Evolutionary conservation across 64 coral and sea anemone genomes (phyloP).

Genomic region (Montipora sp.): DNA sequence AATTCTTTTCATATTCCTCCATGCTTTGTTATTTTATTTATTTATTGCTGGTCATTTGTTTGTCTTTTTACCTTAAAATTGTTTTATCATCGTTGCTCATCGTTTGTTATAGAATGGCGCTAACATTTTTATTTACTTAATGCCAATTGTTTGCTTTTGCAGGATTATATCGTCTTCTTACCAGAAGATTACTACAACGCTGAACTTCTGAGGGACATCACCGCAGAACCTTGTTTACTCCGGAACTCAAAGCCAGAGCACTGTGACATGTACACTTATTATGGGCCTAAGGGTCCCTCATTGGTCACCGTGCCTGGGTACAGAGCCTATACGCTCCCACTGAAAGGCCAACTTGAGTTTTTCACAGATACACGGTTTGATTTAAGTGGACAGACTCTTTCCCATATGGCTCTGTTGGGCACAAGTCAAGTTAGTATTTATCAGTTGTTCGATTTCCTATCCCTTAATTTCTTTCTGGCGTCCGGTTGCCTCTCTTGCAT

Average conservation of each 20-base stretch:
- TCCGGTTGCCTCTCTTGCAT: no score
- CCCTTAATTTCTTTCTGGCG: no score
- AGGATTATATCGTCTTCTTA: constrained; percentile 70
- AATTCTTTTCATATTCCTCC: no score
- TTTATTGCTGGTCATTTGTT: background rate
- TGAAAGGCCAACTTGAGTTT: background rate
- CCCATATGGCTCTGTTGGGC: constrained; percentile 15
- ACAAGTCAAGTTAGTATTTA: constrained; percentile 17
- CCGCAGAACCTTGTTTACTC: constrained; percentile 31
- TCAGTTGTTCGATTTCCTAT: background rate
- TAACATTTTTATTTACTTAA: no score
- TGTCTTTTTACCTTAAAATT: background rate
- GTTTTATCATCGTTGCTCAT: no score
- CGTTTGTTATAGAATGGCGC: no score
- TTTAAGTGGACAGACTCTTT: background rate
- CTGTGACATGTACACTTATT: constrained; percentile 67
- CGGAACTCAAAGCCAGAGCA: constrained; percentile 6
- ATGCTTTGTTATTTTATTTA: no score
- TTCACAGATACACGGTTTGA: constrained; percentile 25
- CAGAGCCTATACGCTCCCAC: constrained; percentile 8
- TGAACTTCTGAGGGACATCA: constrained; percentile 1
- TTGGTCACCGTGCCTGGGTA: constrained; percentile 28
- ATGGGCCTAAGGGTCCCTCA: constrained; percentile 13
- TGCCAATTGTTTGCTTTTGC: background rate
- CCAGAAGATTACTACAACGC: constrained; percentile 69